These are phyloP conservation scores for Aleadryas rufinucha DNA, from an alignment of 2,113 vertebrate species.

Conservation along the genomic window DNA sequence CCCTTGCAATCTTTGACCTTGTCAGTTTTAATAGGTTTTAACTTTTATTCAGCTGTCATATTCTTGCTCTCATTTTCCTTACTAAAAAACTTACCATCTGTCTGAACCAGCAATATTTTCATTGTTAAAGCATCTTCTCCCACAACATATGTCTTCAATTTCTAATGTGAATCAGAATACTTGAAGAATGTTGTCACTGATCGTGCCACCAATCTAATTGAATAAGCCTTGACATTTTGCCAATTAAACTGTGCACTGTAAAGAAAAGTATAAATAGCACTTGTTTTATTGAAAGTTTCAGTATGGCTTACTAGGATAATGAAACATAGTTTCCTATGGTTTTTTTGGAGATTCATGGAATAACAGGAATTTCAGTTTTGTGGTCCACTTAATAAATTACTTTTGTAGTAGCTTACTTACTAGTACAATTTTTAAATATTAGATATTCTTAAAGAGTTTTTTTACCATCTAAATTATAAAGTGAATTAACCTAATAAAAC, in stretches of 20 bases:
- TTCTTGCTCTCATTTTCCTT: neutral
- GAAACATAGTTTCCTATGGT: neutral
- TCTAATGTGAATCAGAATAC: neutral
- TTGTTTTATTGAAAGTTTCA: neutral
- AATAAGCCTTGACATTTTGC: neutral
- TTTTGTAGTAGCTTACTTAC: neutral
- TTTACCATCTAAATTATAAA: neutral
- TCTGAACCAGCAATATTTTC: conserved; percentile 46
- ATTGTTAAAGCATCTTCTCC: conserved; percentile 23
- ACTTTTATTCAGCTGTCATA: conserved; percentile 20
- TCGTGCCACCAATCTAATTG: neutral
- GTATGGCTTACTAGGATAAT: neutral
- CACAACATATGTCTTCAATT: conserved; percentile 26
- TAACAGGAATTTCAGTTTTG: neutral
- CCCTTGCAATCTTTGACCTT: neutral
- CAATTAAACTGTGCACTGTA: neutral
- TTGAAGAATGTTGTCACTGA: neutral
- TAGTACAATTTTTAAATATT: neutral
- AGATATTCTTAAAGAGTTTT: neutral
- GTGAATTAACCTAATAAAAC: neutral
- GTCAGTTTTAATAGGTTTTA: conserved; percentile 33
- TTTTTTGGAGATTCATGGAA: neutral
- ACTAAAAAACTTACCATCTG: neutral
- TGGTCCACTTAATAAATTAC: neutral
- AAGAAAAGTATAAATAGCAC: neutral